Conservation (phyloP, 2,888 invertebrate genomes). For the Clivina fossor region DNA sequence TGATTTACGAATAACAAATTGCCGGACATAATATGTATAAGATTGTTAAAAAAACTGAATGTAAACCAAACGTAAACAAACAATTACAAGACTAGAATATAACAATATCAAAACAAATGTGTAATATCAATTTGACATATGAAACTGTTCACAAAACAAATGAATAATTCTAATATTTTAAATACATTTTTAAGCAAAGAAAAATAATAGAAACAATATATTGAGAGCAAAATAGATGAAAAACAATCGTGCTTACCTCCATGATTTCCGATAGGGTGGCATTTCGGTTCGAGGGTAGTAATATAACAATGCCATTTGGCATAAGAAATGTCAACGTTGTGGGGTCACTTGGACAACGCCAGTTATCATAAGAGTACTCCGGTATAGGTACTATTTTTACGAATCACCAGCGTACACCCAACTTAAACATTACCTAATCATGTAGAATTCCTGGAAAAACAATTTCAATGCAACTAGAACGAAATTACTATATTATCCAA, state of each 20-base stretch:
- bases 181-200: no score
- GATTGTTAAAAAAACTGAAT: slow-evolving; percentile 4
- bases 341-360: slow-evolving; percentile 50
- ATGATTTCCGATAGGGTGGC: slow-evolving; percentile 84
- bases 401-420: slow-evolving; percentile 17
- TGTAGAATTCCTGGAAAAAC: slow-evolving; percentile 27
- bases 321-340: slow-evolving; percentile 80
- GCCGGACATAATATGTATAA: background rate
- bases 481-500: no score
- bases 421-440: slow-evolving; percentile 24
- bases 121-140: no score
- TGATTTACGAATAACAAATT: slow-evolving; percentile 1
- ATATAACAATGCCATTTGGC: slow-evolving; percentile 84
- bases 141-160: no score
- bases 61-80: slow-evolving; percentile 14
- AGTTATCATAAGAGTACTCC: slow-evolving; percentile 39
- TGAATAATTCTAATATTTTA: no score
- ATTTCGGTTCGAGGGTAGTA: slow-evolving; percentile 71
- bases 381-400: slow-evolving; percentile 49
- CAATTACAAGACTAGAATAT: no score
- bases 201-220: no score
- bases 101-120: no score
- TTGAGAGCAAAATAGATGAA: no score
- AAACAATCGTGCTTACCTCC: no score
- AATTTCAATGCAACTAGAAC: no score